These are phyloP conservation scores for Ormyrus pomaceus DNA, from an alignment of 2,888 invertebrate species.

Conservation along the genomic window DNA sequence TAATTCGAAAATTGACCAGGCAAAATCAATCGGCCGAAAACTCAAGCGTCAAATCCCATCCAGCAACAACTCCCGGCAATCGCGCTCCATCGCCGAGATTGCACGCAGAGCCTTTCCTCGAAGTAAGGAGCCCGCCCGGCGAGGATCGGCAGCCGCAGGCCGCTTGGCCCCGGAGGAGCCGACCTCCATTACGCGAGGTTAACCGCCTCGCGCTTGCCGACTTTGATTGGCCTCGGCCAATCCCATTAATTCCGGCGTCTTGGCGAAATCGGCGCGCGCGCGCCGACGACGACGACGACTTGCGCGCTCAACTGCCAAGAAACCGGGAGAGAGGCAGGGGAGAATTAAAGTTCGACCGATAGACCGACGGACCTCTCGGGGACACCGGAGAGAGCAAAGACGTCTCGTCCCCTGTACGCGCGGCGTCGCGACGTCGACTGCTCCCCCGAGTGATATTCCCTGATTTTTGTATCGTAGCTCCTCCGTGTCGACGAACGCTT, in stretches of 20 bases:
- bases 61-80: background rate
- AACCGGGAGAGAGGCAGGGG: conserved; percentile 21
- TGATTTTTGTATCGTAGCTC: conserved; percentile 57
- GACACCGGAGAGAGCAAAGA: conserved; percentile 34
- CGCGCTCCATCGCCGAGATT: conserved; percentile 8
- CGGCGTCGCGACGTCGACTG: conserved; percentile 38
- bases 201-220: conserved; percentile 73
- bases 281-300: background rate
- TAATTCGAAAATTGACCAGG: background rate
- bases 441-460: conserved; percentile 59
- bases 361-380: conserved; percentile 15
- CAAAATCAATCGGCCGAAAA: background rate
- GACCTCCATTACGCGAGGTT: conserved; percentile 74
- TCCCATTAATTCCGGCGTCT: conserved; percentile 70
- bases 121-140: background rate
- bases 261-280: conserved; percentile 28
- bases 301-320: too few relatives aligned
- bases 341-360: conserved; percentile 57
- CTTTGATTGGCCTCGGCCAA: conserved; percentile 73
- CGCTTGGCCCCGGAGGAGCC: conserved; percentile 68
- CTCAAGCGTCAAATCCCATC: conserved; percentile 4
- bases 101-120: background rate
- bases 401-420: conserved; percentile 29
- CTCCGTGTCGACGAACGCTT: too few relatives aligned
- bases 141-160: background rate